Conservation (phyloP, 2,888 invertebrate species). For the Hermaeophaga mercurialis region DNA sequence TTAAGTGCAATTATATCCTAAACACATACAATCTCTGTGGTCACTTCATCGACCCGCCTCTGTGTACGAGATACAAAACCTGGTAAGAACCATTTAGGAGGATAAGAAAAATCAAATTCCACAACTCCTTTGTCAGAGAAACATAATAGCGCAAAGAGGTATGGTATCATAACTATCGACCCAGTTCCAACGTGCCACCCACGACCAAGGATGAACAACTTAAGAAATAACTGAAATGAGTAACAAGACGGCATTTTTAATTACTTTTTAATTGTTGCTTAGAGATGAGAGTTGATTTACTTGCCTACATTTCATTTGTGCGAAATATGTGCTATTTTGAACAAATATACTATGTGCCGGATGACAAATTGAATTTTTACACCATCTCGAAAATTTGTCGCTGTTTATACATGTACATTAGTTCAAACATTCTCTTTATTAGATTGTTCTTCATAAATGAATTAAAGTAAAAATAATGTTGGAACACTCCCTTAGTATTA, state of each 20-base stretch:
- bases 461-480: too few relatives aligned
- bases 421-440: too few relatives aligned
- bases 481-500: too few relatives aligned
- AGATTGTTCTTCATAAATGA: too few relatives aligned
- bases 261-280: slow-evolving; percentile 22
- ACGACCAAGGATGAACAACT: slow-evolving; percentile 26
- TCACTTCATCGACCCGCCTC: too few relatives aligned
- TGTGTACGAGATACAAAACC: too few relatives aligned
- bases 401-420: too few relatives aligned
- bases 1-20: too few relatives aligned
- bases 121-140: slow-evolving; percentile 20
- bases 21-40: too few relatives aligned
- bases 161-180: slow-evolving; percentile 13
- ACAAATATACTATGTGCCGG: not conserved
- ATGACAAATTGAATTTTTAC: too few relatives aligned
- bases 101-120: slow-evolving; percentile 15
- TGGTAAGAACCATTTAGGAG: too few relatives aligned
- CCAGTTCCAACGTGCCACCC: slow-evolving; percentile 29
- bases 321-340: not conserved
- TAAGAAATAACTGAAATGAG: slow-evolving; percentile 9
- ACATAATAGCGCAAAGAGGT: slow-evolving; percentile 17
- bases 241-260: slow-evolving; percentile 27
- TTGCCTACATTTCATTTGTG: slow-evolving; percentile 1
- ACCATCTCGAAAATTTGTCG: too few relatives aligned
- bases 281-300: slow-evolving; percentile 9